Conservation (phyloP, 2,888 invertebrate species). For the Anorthoa munda region DNA sequence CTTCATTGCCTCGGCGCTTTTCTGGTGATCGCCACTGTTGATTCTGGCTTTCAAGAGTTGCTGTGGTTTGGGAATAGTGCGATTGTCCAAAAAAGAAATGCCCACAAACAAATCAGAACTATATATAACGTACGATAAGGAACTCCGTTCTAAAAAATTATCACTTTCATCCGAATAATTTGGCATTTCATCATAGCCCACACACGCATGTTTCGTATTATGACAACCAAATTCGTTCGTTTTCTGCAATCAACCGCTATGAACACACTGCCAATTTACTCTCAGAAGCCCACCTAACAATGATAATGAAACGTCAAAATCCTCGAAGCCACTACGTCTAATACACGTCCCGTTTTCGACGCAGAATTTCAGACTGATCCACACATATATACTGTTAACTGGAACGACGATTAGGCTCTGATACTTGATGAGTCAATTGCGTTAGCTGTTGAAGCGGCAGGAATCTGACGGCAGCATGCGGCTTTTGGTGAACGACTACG, state of each 20-base stretch:
- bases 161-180: not conserved
- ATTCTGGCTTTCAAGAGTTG: too few species aligned
- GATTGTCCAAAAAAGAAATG: too few species aligned
- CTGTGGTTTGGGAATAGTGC: too few species aligned
- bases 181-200: not conserved
- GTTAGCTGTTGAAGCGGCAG: constrained; percentile 37
- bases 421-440: constrained; percentile 63
- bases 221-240: too few species aligned
- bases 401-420: constrained; percentile 50
- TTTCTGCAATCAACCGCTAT: not conserved
- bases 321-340: constrained; percentile 2
- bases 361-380: constrained; percentile 28
- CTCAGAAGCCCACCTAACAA: not conserved
- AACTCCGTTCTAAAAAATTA: too few species aligned
- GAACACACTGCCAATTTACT: not conserved
- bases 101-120: too few species aligned
- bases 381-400: constrained; percentile 34
- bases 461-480: constrained; percentile 51
- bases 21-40: too few species aligned
- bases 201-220: too few species aligned
- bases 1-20: too few species aligned
- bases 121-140: too few species aligned
- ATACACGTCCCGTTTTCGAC: constrained; percentile 19
- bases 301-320: constrained; percentile 19
- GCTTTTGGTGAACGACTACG: constrained; percentile 24